phyloP scores from a whole-genome alignment of 2,113 vertebrate genomes.

The Gavia stellata region DNA sequence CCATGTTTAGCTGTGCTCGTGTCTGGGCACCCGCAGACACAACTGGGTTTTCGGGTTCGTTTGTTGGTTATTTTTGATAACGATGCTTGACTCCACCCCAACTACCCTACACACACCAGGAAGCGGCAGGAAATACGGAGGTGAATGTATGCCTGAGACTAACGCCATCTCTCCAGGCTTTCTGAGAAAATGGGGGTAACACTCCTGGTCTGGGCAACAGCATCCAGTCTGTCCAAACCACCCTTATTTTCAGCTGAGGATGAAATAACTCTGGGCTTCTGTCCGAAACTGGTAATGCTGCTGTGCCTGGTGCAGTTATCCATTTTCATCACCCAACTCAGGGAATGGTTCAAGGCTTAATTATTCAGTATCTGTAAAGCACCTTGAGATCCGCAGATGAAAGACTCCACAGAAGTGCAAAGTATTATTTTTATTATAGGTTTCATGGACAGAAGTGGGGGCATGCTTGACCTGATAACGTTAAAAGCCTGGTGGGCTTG shows the following conservation, averaged over 20 bases:
- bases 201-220: not conserved
- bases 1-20: fast-evolving
- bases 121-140: fast-evolving
- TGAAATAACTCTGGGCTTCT: not conserved
- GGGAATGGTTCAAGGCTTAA: not conserved
- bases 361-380: not conserved
- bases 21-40: not conserved
- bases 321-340: not conserved
- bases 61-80: not conserved
- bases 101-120: not conserved
- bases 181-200: not conserved
- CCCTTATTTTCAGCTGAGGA: not conserved
- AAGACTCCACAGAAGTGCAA: not conserved
- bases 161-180: not conserved
- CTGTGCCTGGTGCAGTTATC: not conserved
- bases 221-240: not conserved
- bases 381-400: not conserved
- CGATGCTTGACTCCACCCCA: fast-evolving
- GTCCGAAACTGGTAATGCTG: not conserved
- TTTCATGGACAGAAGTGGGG: not conserved
- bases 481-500: slow-evolving; percentile 8
- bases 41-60: not conserved
- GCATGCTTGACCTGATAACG: not conserved
- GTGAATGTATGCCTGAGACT: fast-evolving
- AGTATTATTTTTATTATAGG: not conserved